Percentiles rank a stretch among this genome's conserved stretches.
phyloP scores from a whole-genome alignment of 2,113 vertebrate species.

The Ciconia maguari region DNA sequence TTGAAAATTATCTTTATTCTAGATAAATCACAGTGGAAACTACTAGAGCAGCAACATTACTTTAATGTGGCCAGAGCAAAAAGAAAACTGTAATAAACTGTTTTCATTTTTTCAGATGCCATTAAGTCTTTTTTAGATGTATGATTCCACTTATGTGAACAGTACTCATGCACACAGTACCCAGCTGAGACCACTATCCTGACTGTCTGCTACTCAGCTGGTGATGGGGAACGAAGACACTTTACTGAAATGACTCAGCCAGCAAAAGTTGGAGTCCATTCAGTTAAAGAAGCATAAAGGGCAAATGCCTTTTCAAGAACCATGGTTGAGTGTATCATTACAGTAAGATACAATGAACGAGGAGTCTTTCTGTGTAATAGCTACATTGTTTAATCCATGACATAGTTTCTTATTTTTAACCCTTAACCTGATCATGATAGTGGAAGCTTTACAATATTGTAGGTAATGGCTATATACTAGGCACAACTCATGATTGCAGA shows the following conservation, averaged over 20 bases:
- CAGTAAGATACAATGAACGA: background rate
- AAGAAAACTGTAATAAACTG: background rate
- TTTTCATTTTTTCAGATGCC: background rate
- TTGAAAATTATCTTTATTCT: background rate
- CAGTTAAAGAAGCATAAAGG: background rate
- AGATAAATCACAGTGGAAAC: background rate
- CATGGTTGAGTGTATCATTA: background rate
- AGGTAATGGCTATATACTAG: background rate
- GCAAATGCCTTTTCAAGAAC: background rate
- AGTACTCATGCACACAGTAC: background rate
- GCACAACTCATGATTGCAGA: background rate
- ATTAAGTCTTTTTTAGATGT: background rate
- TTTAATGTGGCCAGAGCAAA: background rate
- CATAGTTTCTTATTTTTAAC: background rate
- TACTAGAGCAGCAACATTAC: background rate
- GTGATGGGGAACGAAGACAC: background rate
- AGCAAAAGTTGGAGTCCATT: background rate
- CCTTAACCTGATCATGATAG: background rate
- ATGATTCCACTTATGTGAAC: background rate
- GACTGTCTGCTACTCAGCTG: background rate
- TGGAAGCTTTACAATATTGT: background rate
- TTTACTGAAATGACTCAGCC: background rate
- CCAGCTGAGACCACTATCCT: background rate
- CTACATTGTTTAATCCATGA: background rate
- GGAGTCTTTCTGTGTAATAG: background rate